phyloP scores from a whole-genome alignment of 1,140 invertebrate species.

The Nephila pilipes region DNA sequence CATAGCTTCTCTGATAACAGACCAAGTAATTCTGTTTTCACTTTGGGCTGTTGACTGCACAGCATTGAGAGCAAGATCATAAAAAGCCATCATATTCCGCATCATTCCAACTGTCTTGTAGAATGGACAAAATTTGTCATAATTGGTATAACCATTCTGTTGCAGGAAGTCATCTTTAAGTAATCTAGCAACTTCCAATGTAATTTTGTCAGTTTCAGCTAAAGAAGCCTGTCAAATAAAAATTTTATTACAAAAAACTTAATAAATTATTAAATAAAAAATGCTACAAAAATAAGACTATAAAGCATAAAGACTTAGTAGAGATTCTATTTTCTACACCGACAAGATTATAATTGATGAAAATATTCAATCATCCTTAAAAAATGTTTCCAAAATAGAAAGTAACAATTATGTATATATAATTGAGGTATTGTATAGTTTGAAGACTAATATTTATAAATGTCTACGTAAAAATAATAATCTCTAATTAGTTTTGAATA shows the following conservation, averaged over 20 bases:
- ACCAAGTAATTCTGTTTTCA: conserved; percentile 99
- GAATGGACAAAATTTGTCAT: conserved; percentile 99
- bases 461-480: too few species aligned
- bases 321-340: too few species aligned
- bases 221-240: conserved; percentile 87
- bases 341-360: too few species aligned
- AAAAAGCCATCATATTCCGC: conserved; percentile 98
- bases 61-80: conserved; percentile 98
- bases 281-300: too few species aligned
- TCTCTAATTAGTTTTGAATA: too few species aligned
- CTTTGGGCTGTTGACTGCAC: conserved; percentile 99
- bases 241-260: neutral
- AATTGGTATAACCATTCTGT: conserved; percentile 97
- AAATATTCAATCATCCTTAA: too few species aligned
- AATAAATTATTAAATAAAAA: neutral
- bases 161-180: conserved; percentile 99
- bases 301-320: too few species aligned
- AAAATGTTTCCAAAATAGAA: too few species aligned
- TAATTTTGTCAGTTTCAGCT: conserved; percentile 99
- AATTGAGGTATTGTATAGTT: too few species aligned
- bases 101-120: conserved; percentile 99
- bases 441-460: too few species aligned
- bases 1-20: conserved; percentile 98
- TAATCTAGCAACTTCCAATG: conserved; percentile 98
- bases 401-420: too few species aligned